phyloP scores from a whole-genome alignment of 1,140 invertebrate genomes.

The Drosophila baimaii region DNA sequence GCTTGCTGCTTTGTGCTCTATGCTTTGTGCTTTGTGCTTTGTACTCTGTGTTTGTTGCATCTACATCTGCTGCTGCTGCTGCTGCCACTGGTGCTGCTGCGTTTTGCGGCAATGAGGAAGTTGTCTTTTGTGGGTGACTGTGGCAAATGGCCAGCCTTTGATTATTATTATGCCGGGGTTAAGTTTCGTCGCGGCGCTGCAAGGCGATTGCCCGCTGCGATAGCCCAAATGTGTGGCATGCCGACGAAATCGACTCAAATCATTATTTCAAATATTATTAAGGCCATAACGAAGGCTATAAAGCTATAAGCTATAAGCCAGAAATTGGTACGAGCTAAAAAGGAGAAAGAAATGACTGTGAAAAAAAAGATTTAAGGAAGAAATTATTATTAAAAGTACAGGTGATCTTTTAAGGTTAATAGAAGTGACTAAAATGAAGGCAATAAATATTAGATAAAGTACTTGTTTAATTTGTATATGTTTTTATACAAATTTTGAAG shows the following conservation, averaged over 20 bases:
- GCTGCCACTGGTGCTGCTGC: constrained; percentile 12
- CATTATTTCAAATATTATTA: constrained; percentile 30
- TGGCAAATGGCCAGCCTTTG: constrained; percentile 68
- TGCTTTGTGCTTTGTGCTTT: constrained; percentile 10
- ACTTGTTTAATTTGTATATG: too few relatives aligned
- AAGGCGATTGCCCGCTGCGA: constrained; percentile 39
- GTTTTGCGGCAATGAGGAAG: constrained; percentile 70
- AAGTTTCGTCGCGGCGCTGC: constrained; percentile 34
- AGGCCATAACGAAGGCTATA: constrained; percentile 9
- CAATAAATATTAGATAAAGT: too few relatives aligned
- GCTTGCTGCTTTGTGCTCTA: constrained; percentile 2
- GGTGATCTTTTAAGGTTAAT: too few relatives aligned
- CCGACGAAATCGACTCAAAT: constrained; percentile 16
- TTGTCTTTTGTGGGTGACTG: constrained; percentile 72
- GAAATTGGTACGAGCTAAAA: not conserved
- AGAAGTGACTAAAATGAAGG: not conserved
- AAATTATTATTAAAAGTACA: not conserved
- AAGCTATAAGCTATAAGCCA: not conserved
- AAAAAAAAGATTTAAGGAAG: not conserved
- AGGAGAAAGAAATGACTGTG: not conserved
- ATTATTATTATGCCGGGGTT: constrained; percentile 63
- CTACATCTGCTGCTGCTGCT: constrained; percentile 10
- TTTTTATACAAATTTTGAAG: too few relatives aligned
- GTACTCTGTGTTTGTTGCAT: constrained; percentile 13
- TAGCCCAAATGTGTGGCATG: constrained; percentile 20